A percentile compares a stretch with the other conserved stretches of the same genome.
phyloP scores from a whole-genome alignment of 2,113 vertebrate species.

The Eudyptes chrysolophus region DNA sequence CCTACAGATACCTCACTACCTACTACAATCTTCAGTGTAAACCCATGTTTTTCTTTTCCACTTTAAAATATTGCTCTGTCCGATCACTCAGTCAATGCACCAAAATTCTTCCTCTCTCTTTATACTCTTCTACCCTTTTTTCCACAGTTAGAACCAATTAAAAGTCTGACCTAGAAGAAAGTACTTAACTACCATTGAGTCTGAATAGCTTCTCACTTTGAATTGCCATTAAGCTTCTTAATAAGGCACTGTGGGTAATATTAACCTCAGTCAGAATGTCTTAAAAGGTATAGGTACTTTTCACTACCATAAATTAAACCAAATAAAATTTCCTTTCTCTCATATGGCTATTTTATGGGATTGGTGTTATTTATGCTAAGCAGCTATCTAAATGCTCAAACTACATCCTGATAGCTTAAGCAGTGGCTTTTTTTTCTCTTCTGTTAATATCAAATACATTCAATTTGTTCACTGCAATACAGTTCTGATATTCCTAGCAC shows the following conservation, averaged over 20 bases:
- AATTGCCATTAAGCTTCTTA: background rate
- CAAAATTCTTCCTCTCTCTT: background rate
- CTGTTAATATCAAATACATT: background rate
- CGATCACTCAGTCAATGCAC: background rate
- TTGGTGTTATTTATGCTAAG: background rate
- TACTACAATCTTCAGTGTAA: background rate
- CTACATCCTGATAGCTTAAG: background rate
- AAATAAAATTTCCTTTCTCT: background rate
- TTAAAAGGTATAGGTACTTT: background rate
- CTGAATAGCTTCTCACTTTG: background rate
- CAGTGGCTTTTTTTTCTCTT: background rate
- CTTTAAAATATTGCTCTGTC: background rate
- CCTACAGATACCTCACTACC: background rate
- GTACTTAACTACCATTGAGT: background rate
- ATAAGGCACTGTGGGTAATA: background rate
- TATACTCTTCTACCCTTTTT: background rate
- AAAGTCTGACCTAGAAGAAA: conserved; percentile 1
- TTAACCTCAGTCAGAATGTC: background rate
- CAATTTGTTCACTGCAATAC: background rate
- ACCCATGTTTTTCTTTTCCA: background rate
- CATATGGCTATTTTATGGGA: background rate
- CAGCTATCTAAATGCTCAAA: background rate
- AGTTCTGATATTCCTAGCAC: background rate
- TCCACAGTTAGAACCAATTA: background rate
- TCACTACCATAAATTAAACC: background rate